These are phyloP conservation scores for Hycleus phaleratus DNA, from an alignment of 1,140 invertebrate species.

Conservation along the genomic window DNA sequence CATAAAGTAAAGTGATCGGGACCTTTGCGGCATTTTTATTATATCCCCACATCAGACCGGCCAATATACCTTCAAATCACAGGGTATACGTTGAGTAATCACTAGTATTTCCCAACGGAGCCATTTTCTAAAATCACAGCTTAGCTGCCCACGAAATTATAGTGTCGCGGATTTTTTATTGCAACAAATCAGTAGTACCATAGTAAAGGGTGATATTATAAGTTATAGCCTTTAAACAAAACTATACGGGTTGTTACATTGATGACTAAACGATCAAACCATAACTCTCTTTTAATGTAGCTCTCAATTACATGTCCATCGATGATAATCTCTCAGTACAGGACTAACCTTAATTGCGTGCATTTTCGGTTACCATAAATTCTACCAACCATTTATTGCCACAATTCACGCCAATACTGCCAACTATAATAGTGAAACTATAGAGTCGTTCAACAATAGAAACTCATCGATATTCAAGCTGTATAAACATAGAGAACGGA, in stretches of 20 bases:
- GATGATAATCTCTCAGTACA: no score
- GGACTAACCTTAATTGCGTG: no score
- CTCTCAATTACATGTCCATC: no score
- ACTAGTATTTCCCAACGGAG: constrained; percentile 31
- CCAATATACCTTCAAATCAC: constrained; percentile 24
- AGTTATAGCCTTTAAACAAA: not conserved
- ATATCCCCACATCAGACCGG: constrained; percentile 16
- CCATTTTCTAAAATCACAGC: constrained; percentile 35
- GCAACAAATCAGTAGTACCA: not conserved
- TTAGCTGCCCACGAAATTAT: constrained; percentile 33
- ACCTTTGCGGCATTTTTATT: constrained; percentile 17
- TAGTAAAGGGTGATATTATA: no score
- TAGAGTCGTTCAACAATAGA: no score
- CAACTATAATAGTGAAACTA: no score
- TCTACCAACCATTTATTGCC: no score
- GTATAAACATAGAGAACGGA: no score
- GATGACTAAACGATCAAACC: not conserved
- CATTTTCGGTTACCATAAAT: no score
- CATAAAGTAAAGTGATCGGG: constrained; percentile 3
- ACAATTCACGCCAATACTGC: no score
- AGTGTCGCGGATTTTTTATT: constrained; percentile 18
- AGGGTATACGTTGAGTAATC: constrained; percentile 24
- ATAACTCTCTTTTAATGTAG: no score
- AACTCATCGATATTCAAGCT: no score
- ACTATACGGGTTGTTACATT: not conserved